Evolutionary conservation across 2,888 invertebrate genomes (phyloP), one percentile per base, ranked within the genome.

Genomic region (Odontocolon sp.): DNA sequence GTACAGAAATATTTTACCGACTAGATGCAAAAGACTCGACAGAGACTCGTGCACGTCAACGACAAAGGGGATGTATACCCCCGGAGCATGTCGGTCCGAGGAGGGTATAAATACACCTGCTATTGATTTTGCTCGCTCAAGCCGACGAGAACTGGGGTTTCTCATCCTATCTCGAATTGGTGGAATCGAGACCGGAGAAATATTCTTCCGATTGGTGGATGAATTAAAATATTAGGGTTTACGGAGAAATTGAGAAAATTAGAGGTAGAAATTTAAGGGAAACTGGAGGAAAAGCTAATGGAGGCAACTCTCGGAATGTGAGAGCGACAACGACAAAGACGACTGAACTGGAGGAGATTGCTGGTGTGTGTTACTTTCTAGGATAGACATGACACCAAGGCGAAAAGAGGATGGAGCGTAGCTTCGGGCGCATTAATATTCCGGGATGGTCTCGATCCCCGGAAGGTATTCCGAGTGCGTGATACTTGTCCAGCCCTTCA

Each of bases 391-490:
- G 21, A 47, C 9, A 31, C 14, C 6, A 54, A 5, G 38, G 54
- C 14, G 42, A 63, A 45, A 42, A 50, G 61, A 28, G 36, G 16
- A 42, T 9, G n/a, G 38, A 64, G 31, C 8, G 28, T 14, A 33
- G 26, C 38, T 42, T 52, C 33, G 54, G 59, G 36, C 57, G 57
- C 82, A 87, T 88, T 87, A 88, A 88, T 88, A 88, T 87, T 87
- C 87, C 69, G 78, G 72, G 77, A 79, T 80, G 74, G 78, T 70
- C 64, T 70, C 80, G 80, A 82, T 81, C 82, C 83, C 79, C 77
- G 80, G 80, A 82, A 83, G 83, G 82, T 83, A 85, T 84, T 83
- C 82, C 77, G 73, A 80, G 81, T 38, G 68, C 80, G 81, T 82
- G 83, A 83, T 82, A 81, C 80, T 76, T 56, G 31, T 40, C 11